phyloP scores from a whole-genome alignment of 1,140 invertebrate genomes.

The Pseudomyrmex concolor region DNA sequence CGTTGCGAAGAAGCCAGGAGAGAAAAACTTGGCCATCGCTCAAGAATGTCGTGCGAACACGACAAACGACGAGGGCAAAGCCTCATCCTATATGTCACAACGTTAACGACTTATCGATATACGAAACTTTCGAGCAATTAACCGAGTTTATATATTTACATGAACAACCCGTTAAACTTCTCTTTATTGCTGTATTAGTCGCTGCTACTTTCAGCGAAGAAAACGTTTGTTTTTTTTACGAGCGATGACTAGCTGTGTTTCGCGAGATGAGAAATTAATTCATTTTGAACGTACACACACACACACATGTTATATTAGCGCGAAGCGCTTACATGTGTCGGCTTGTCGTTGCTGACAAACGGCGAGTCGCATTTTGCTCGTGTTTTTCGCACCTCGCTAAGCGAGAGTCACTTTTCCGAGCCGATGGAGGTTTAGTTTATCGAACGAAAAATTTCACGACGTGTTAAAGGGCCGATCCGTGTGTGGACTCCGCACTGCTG shows the following conservation, averaged over 20 bases:
- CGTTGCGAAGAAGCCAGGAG: neutral
- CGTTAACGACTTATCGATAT: constrained; percentile 13
- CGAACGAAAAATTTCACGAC: constrained; percentile 51
- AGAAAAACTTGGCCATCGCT: constrained; percentile 45
- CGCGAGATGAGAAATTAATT: neutral
- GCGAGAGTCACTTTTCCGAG: constrained; percentile 43
- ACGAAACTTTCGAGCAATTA: constrained; percentile 33
- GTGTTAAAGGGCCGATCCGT: constrained; percentile 47
- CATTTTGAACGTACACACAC: neutral
- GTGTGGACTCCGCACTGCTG: neutral
- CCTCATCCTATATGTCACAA: neutral
- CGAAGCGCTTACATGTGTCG: neutral
- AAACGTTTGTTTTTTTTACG: constrained; percentile 4
- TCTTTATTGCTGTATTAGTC: neutral
- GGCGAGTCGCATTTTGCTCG: constrained; percentile 17
- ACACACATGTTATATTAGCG: neutral
- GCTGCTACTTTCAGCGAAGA: neutral
- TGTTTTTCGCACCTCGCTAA: neutral
- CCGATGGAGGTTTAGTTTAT: constrained; percentile 50
- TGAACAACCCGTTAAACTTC: neutral
- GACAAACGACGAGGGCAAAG: neutral
- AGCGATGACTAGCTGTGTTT: neutral
- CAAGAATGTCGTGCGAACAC: neutral
- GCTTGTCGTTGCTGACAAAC: constrained; percentile 11
- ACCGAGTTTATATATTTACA: constrained; percentile 26